Conservation (phyloP, 2,113 vertebrate species). For the Catagonus wagneri region DNA sequence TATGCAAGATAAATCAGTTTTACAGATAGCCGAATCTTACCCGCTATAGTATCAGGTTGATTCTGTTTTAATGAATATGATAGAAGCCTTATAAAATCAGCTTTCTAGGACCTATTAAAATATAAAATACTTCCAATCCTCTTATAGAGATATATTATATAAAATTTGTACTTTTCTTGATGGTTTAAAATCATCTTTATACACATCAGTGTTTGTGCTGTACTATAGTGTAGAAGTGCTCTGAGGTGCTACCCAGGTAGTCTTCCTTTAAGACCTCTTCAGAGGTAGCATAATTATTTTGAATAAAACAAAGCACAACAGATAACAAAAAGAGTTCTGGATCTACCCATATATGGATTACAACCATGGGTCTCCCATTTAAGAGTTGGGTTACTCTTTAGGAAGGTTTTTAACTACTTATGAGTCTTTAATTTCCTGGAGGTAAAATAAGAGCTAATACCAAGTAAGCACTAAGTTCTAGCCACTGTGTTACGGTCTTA, state of each 20-base stretch:
- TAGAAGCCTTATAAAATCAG: slow-evolving; percentile 6
- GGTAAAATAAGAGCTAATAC: not conserved
- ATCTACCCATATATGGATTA: not conserved
- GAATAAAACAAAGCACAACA: slow-evolving; percentile 37
- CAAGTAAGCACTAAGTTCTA: not conserved
- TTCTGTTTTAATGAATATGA: slow-evolving; percentile 38
- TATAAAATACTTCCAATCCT: not conserved
- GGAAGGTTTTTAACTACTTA: not conserved
- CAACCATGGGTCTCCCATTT: not conserved
- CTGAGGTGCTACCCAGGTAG: not conserved
- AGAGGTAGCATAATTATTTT: not conserved
- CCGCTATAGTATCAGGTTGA: not conserved
- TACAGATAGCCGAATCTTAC: slow-evolving; percentile 36
- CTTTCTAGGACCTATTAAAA: no score
- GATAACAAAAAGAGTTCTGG: not conserved
- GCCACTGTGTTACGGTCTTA: not conserved
- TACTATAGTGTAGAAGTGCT: not conserved
- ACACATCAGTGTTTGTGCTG: not conserved
- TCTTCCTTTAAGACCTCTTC: not conserved
- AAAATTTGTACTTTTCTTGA: slow-evolving; percentile 16
- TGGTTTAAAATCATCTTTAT: not conserved
- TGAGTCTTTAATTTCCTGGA: not conserved
- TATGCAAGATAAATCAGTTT: slow-evolving; percentile 2
- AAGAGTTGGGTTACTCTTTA: not conserved
- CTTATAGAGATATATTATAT: not conserved